phyloP scores from a whole-genome alignment of 2,888 invertebrate species.

The Pandemis cinnamomeana region DNA sequence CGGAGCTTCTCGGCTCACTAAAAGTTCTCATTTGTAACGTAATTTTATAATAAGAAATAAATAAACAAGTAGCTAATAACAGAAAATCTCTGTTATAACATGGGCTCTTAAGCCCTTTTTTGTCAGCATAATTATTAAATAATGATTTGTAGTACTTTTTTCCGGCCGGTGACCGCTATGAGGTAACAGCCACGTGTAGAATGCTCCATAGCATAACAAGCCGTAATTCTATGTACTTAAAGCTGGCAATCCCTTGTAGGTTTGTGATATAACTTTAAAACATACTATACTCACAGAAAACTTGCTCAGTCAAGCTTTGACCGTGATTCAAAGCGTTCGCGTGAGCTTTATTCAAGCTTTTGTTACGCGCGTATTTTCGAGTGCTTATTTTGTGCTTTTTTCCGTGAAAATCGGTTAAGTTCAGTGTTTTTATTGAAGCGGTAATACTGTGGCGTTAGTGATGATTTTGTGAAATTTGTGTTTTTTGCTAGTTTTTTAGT shows the following conservation, averaged over 20 bases:
- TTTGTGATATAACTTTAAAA: conserved; percentile 34
- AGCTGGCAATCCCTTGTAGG: not conserved
- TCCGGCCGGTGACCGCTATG: conserved; percentile 53
- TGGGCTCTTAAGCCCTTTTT: not conserved
- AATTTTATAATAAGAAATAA: not conserved
- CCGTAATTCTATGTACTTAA: not conserved
- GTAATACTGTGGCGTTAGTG: not conserved
- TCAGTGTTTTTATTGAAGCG: not conserved
- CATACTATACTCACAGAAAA: conserved; percentile 8
- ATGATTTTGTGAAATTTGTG: not conserved
- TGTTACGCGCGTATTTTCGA: conserved; percentile 13
- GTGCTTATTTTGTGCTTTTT: not conserved
- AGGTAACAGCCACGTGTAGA: conserved; percentile 37
- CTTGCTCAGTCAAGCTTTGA: conserved; percentile 36
- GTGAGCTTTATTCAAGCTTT: conserved; percentile 23
- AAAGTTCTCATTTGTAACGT: not conserved
- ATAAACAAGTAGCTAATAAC: not conserved
- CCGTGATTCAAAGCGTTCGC: conserved; percentile 22
- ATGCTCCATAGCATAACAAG: not conserved
- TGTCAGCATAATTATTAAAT: not conserved
- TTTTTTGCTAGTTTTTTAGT: not conserved
- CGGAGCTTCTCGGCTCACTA: not conserved
- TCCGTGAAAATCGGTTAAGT: not conserved
- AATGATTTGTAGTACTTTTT: conserved; percentile 12
- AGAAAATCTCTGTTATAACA: not conserved